phyloP scores from a whole-genome alignment of 2,888 invertebrate species.

The Synanthedon tipuliformis region DNA sequence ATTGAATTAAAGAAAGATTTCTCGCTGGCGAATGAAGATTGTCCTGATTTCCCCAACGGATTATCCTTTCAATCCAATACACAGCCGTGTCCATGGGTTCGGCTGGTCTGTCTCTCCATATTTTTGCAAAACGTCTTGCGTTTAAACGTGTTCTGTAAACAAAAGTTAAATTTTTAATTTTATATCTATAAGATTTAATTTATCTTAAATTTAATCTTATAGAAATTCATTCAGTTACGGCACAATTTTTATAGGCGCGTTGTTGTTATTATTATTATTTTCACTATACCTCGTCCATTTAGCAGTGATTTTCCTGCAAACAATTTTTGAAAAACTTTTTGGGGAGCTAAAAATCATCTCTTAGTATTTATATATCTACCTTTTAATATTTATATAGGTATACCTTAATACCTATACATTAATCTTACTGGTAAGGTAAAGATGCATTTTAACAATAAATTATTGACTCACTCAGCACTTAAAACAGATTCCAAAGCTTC shows the following conservation, averaged over 20 bases:
- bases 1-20: constrained; percentile 38
- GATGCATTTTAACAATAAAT: neutral
- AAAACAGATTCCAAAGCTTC: constrained; percentile 61
- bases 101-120: constrained; percentile 63
- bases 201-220: too few relatives aligned
- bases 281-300: too few relatives aligned
- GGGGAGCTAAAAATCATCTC: too few relatives aligned
- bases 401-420: too few relatives aligned
- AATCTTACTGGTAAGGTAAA: neutral
- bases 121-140: constrained; percentile 52
- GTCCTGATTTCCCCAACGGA: constrained; percentile 48
- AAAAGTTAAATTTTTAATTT: neutral
- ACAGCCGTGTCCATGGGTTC: constrained; percentile 68
- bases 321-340: too few relatives aligned
- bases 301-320: too few relatives aligned
- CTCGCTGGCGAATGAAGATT: constrained; percentile 37
- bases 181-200: too few relatives aligned
- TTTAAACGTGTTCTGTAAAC: constrained; percentile 48
- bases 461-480: constrained; percentile 61
- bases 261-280: too few relatives aligned
- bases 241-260: too few relatives aligned
- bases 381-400: too few relatives aligned
- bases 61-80: constrained; percentile 70
- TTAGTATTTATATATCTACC: too few relatives aligned
- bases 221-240: too few relatives aligned